Base-by-base conservation (phyloP, 2,888 invertebrate genomes). In the Dasysyrphus tricinctus region DNA sequence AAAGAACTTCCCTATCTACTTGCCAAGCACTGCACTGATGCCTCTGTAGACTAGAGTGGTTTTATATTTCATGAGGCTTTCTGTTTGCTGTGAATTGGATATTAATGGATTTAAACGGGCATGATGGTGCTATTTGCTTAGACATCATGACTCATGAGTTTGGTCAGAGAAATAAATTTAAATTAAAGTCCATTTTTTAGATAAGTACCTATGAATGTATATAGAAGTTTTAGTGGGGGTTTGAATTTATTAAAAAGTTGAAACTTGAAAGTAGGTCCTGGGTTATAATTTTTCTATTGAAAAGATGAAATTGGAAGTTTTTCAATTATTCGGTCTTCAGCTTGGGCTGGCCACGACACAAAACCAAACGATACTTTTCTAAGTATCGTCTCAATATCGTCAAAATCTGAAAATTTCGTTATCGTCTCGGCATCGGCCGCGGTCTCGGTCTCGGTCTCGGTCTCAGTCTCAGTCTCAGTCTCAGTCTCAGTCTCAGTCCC, bases 21-120 rank as follows among this genome's bases (percentile, higher is more conserved):
- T 0, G 1, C 42, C 42, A 42, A 24, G 0, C 6, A 44, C 7
- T 5, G 6, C 2, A 6, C 47, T 8, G 16, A n/a, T 49, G 19
- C 3, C 8, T 37, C 12, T 11, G 34, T 34, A 14, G 59, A 16
- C 19, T 16, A n/a, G 7, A 47, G 47, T 32, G 42, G 32, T 67
- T 57, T 67, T 16, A 37, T 29, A 24, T 61, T 34, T 51, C 16
- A 78, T 54, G 39, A 19, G 59, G n/a, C 5, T 19, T 24, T 51
- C 4, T 24, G 49, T 61, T 61, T 42, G 51, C 19, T 19, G 4
- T 32, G 61, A 34, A 72, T 78, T 78, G 47, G 29, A 63, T 78
- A 78, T 78, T 78, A 61, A 78, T 61, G 49, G 61, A 61, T 24
- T 49, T 34, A 19, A 61, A 39, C 9, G 61, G 34, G 42, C 61